Base-by-base conservation (phyloP, 2,797 vertebrate genomes). In the Calcarius lapponicus region DNA sequence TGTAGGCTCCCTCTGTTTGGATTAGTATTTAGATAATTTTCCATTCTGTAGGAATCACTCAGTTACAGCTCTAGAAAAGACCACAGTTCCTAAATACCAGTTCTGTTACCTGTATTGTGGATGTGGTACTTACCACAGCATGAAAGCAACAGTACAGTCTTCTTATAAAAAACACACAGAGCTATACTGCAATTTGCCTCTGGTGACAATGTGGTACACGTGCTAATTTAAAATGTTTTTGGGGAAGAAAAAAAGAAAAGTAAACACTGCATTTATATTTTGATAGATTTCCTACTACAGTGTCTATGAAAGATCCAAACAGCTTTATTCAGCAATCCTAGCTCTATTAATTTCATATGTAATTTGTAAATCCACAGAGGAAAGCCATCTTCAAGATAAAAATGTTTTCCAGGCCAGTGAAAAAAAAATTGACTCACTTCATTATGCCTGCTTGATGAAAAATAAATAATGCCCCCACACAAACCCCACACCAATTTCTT, bases 81-180 rank as follows among this genome's bases (percentile, higher is more conserved):
- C 91, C 88, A 79, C 21, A 84, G 95, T 91, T 97, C 93, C 95
- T 96, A 97, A 98, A 96, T 95, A 97, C 94, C 94, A 89, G 95
- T 97, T 97, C 96, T 42, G 95, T 92, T 95, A 97, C 97, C 96
- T 97, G 96, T 92, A 95, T 93, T 93, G 92, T 13, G 28, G 92
- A 97, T 93, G 96, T 97, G 95, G 95, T 97, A 97, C 97, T 98
- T 98, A 98, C 97, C 97, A 98, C 97, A 97, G 97, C 96, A 71
- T 93, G 97, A 96, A 97, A 95, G 95, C 97, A 97, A 95, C 92
- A 86, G 91, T 65, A 97, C 78, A 84, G 56, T 61, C 91, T 96
- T 98, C 96, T 97, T 96, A 97, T 97, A 95, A 96, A 97, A 97
- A 93, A 92, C 94, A 97, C 96, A 88, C 48, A 96, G 88, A 95